phyloP scores from a whole-genome alignment of 2,113 vertebrate genomes.

The Lamprotornis superbus region DNA sequence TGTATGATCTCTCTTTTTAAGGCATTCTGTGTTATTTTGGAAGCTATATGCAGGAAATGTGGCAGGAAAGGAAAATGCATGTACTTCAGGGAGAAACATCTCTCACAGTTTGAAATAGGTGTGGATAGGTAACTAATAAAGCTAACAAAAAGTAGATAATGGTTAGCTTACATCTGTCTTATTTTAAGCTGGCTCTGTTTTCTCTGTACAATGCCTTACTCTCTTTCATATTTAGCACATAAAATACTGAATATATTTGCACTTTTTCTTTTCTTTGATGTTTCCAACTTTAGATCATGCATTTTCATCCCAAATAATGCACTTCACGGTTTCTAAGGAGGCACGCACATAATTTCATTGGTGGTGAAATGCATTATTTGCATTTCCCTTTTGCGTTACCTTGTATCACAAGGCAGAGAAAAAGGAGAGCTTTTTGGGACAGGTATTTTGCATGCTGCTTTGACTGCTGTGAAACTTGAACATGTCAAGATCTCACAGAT shows the following conservation, averaged over 20 bases:
- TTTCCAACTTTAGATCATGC: constrained; percentile 25
- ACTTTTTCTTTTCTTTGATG: constrained; percentile 18
- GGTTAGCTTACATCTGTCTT: background rate
- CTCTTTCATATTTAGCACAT: background rate
- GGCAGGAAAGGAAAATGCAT: constrained; percentile 4
- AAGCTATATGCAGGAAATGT: constrained; percentile 25
- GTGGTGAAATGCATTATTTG: background rate
- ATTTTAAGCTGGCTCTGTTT: background rate
- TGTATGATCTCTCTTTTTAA: constrained; percentile 23
- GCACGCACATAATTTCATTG: background rate
- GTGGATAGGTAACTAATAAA: background rate
- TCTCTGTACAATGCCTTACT: background rate
- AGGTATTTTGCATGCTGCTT: constrained; percentile 3
- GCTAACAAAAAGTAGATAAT: background rate
- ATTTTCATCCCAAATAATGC: background rate
- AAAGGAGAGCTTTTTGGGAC: background rate
- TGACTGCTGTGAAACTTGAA: constrained; percentile 14
- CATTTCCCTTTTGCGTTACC: background rate
- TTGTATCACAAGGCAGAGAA: background rate
- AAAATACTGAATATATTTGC: background rate
- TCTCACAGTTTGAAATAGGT: background rate
- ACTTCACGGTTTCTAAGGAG: constrained; percentile 7
- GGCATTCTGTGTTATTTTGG: constrained; percentile 28
- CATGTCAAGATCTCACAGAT: background rate
- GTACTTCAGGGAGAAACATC: constrained; percentile 21